phyloP scores from a whole-genome alignment of 2,113 vertebrate genomes.

The Cavia porcellus region DNA sequence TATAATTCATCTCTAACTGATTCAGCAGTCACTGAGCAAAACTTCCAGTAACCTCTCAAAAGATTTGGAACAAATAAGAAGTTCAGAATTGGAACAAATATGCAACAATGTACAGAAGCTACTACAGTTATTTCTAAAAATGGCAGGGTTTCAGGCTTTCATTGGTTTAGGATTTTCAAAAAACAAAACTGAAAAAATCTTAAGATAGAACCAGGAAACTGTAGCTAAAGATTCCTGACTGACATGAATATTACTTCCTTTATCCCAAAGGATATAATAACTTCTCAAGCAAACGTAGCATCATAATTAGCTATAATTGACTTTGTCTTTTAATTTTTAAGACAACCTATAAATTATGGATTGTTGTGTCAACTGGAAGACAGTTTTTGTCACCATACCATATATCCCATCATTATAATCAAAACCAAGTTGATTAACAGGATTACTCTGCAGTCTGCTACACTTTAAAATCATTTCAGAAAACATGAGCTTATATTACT shows the following conservation, averaged over 20 bases:
- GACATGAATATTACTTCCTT: constrained; percentile 86
- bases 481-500: constrained; percentile 55
- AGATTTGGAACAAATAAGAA: constrained; percentile 67
- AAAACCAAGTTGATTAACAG: constrained; percentile 75
- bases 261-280: constrained; percentile 87
- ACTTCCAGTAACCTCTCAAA: constrained; percentile 75
- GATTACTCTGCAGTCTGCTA: constrained; percentile 75
- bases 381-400: constrained; percentile 86
- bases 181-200: constrained; percentile 70
- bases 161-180: constrained; percentile 56
- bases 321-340: constrained; percentile 89
- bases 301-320: constrained; percentile 90
- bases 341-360: constrained; percentile 89
- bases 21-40: constrained; percentile 59
- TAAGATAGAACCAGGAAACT: constrained; percentile 76
- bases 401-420: constrained; percentile 84
- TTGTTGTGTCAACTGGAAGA: constrained; percentile 87
- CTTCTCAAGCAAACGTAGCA: constrained; percentile 85
- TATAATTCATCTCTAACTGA: constrained; percentile 65
- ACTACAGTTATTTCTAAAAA: constrained; percentile 76
- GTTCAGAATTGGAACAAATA: constrained; percentile 70
- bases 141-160: constrained; percentile 66
- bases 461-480: constrained; percentile 73
- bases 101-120: constrained; percentile 36
- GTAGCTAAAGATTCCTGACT: constrained; percentile 84